A percentile compares a stretch with the other conserved stretches of the same genome.
Conservation (phyloP, 2,888 invertebrate species). For the Ditula angustiorana region DNA sequence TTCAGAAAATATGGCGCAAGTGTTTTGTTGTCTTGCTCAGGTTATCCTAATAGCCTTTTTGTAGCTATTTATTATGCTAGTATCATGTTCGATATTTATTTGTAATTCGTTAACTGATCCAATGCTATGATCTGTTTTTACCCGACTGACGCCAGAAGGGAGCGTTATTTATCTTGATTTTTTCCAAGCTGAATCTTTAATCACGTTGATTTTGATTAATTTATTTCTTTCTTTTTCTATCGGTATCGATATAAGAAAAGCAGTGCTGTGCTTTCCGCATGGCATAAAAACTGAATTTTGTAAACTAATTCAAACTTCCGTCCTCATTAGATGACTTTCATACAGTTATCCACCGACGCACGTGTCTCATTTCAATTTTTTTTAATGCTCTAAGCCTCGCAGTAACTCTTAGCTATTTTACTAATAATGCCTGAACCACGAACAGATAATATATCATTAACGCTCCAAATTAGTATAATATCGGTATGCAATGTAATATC, state of each 20-base stretch:
- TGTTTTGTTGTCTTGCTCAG: constrained; percentile 37
- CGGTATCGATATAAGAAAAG: too few species aligned
- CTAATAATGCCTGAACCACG: neutral
- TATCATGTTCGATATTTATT: neutral
- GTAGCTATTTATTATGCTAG: constrained; percentile 5
- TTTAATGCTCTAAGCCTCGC: too few species aligned
- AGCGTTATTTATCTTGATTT: too few species aligned
- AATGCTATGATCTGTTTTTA: too few species aligned
- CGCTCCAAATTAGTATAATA: constrained; percentile 20
- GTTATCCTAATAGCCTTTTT: constrained; percentile 18
- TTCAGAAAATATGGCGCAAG: constrained; percentile 55
- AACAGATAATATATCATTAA: too few species aligned
- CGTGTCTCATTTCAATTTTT: too few species aligned
- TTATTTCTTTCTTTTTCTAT: neutral
- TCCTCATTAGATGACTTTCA: neutral
- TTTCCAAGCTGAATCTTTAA: too few species aligned
- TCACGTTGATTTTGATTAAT: neutral
- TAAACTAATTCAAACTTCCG: neutral
- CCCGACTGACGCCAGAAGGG: too few species aligned
- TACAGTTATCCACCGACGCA: neutral
- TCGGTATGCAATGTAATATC: constrained; percentile 38
- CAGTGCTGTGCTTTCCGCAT: neutral
- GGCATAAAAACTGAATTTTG: neutral
- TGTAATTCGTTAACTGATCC: too few species aligned
- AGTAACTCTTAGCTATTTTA: neutral